Percentiles rank a stretch among this genome's conserved stretches.
Evolutionary conservation across 2,888 invertebrate genomes (phyloP).

Genomic region (Coecobrya sp.): DNA sequence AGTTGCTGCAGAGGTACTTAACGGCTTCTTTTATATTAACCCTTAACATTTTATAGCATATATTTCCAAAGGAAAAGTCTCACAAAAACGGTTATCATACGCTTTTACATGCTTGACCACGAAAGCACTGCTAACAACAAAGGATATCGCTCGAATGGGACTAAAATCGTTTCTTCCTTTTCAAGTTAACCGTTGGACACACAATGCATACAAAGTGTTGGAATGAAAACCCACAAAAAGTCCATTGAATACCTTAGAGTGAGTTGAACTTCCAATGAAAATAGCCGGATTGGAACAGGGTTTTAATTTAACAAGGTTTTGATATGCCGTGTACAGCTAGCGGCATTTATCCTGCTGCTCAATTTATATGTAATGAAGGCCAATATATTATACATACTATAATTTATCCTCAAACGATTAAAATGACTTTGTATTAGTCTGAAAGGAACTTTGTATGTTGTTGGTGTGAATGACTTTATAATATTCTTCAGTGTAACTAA

Average conservation of each 20-base stretch:
- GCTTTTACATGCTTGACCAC: not conserved
- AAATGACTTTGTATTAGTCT: too few relatives aligned
- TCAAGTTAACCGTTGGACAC: not conserved
- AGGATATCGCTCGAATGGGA: not conserved
- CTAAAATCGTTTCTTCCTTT: not conserved
- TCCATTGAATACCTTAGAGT: not conserved
- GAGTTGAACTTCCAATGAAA: not conserved
- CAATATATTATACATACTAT: too few relatives aligned
- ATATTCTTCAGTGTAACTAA: too few relatives aligned
- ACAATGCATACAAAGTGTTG: not conserved
- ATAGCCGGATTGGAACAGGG: not conserved
- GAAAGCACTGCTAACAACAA: conserved; percentile 1
- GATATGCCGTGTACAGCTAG: too few relatives aligned
- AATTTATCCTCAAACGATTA: too few relatives aligned
- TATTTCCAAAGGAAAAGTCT: not conserved
- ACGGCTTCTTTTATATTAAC: not conserved
- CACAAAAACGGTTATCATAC: not conserved
- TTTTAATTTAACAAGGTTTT: conserved; percentile 25
- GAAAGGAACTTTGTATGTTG: too few relatives aligned
- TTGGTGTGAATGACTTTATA: too few relatives aligned
- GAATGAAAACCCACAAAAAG: not conserved
- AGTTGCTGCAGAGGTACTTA: not conserved
- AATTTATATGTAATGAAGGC: too few relatives aligned
- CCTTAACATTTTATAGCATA: not conserved
- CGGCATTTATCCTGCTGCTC: too few relatives aligned